Evolutionary conservation across 2,113 vertebrate species (phyloP).

Genomic region (Antigone vipio): DNA sequence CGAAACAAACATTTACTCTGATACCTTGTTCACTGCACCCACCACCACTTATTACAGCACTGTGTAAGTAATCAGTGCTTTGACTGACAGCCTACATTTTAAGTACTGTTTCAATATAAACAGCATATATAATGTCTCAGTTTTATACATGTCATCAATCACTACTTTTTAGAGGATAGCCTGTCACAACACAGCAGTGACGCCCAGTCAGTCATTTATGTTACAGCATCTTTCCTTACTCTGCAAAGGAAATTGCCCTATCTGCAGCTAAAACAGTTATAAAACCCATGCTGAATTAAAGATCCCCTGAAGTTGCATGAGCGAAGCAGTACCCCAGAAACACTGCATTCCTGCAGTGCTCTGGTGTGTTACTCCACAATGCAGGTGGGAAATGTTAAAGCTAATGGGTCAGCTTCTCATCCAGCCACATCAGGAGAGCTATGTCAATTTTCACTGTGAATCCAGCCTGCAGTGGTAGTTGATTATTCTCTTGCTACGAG

Average conservation of each 20-base stretch:
- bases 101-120: slow-evolving; percentile 40
- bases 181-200: slow-evolving; percentile 63
- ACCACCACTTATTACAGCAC: not conserved
- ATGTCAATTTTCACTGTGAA: not conserved
- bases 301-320: not conserved
- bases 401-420: not conserved
- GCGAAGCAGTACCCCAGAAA: not conserved
- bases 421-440: not conserved
- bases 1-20: not conserved
- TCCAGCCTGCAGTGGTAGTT: not conserved
- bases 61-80: slow-evolving; percentile 24
- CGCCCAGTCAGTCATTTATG: slow-evolving; percentile 1
- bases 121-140: not conserved
- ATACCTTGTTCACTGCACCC: not conserved
- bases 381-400: not conserved
- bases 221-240: not conserved
- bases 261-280: not conserved
- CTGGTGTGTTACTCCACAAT: not conserved
- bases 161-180: not conserved
- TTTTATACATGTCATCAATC: slow-evolving; percentile 40
- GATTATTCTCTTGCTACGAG: not conserved
- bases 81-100: slow-evolving; percentile 44
- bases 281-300: not conserved
- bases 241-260: not conserved
- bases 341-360: not conserved